Evolutionary conservation across 2,113 vertebrate genomes (phyloP).

Genomic region (Parus major): DNA sequence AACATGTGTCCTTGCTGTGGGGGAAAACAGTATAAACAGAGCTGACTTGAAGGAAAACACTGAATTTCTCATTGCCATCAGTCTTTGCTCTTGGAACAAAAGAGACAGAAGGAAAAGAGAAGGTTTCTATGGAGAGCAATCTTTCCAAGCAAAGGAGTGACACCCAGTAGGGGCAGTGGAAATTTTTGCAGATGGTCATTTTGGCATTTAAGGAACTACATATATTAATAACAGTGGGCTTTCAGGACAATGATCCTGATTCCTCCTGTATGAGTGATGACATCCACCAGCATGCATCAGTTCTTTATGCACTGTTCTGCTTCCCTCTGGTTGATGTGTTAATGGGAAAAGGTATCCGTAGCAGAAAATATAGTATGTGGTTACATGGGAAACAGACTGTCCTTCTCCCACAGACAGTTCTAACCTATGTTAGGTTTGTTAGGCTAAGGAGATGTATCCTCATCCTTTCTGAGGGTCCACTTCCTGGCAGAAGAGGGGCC

Average conservation of each 20-base stretch:
- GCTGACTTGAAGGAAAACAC: not conserved
- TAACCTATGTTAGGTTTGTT: not conserved
- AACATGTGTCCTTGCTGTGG: not conserved
- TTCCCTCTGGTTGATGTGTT: not conserved
- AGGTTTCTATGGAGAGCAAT: not conserved
- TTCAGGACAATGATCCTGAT: not conserved
- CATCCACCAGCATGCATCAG: fast-evolving
- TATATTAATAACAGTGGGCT: not conserved
- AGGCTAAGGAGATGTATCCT: not conserved
- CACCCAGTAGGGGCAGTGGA: not conserved
- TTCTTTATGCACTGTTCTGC: not conserved
- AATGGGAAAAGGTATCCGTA: not conserved
- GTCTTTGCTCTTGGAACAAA: not conserved
- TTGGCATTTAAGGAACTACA: not conserved
- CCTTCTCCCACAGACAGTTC: not conserved
- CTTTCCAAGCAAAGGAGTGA: not conserved
- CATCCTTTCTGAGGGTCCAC: not conserved
- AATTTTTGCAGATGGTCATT: not conserved
- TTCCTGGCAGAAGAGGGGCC: not conserved
- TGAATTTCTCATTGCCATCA: not conserved
- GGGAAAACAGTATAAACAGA: not conserved
- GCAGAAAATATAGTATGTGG: not conserved
- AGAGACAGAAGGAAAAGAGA: not conserved
- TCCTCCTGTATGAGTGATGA: not conserved
- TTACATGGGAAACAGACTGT: fast-evolving